Percentiles rank a stretch among this genome's conserved stretches.
Evolutionary conservation across 2,888 invertebrate species (phyloP).

Genomic region (Ephialtes manifestator): DNA sequence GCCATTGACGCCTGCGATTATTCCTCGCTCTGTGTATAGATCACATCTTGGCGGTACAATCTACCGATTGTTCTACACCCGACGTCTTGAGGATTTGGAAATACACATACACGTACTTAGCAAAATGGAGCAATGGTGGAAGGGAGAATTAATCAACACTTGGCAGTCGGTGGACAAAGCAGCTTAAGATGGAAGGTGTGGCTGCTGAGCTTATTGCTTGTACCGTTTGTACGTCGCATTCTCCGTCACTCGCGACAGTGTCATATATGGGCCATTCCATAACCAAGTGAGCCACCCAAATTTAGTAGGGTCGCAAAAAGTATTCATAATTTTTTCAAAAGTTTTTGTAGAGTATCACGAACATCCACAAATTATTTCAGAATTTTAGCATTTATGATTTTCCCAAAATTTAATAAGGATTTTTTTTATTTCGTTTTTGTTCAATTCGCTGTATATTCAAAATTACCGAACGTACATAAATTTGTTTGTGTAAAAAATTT

Average conservation of each 20-base stretch:
- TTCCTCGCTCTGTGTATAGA: not conserved
- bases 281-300: no score
- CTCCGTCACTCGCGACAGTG: not conserved
- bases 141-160: conserved; percentile 42
- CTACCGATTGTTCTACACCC: not conserved
- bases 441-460: no score
- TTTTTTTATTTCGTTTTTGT: no score
- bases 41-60: not conserved
- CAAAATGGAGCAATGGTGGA: not conserved
- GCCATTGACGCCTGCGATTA: conserved; percentile 20
- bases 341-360: no score
- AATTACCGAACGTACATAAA: no score
- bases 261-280: no score
- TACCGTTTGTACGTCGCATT: not conserved
- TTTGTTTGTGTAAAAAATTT: no score
- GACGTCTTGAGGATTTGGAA: not conserved
- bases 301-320: no score
- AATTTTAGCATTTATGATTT: no score
- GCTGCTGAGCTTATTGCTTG: not conserved
- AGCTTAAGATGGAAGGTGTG: not conserved
- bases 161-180: conserved; percentile 14
- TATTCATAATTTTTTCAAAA: no score
- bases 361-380: no score
- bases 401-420: no score
- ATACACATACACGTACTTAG: not conserved